Conservation (phyloP, 2,888 invertebrate species). For the Stegophylla sp. region DNA sequence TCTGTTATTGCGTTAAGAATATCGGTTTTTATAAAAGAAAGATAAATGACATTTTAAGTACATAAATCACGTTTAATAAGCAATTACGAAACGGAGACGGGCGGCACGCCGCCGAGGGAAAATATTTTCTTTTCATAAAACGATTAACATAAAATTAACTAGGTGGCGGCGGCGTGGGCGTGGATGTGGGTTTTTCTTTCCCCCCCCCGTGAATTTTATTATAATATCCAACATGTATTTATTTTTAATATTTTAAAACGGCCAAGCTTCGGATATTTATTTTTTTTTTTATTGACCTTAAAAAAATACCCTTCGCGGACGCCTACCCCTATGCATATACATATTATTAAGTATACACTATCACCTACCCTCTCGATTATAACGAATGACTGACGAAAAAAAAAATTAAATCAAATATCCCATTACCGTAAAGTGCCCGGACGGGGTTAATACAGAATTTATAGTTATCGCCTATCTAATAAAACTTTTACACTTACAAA, state of each 20-base stretch:
- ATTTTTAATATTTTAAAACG: constrained; percentile 15
- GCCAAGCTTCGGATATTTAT: background rate
- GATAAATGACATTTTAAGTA: background rate
- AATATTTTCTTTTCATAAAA: constrained; percentile 34
- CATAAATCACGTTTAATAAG: constrained; percentile 28
- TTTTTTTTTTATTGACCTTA: background rate
- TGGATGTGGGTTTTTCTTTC: background rate
- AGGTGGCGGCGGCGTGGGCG: too few relatives aligned
- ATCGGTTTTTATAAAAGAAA: background rate
- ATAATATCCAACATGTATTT: background rate
- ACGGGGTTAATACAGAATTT: too few relatives aligned
- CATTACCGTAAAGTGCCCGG: too few relatives aligned
- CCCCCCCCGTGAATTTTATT: background rate
- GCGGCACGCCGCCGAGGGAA: background rate
- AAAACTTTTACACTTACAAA: too few relatives aligned
- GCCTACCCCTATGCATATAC: too few relatives aligned
- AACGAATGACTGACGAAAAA: too few relatives aligned
- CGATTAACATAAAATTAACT: constrained; percentile 27
- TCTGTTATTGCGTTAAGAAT: background rate
- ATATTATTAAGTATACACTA: too few relatives aligned
- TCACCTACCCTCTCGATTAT: too few relatives aligned
- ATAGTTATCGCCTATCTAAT: too few relatives aligned
- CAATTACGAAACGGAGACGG: constrained; percentile 1
- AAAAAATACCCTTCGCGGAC: too few relatives aligned
- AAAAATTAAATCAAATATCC: too few relatives aligned